These are phyloP conservation scores for Aleadryas rufinucha DNA, from an alignment of 2,113 vertebrate species.

Conservation along the genomic window DNA sequence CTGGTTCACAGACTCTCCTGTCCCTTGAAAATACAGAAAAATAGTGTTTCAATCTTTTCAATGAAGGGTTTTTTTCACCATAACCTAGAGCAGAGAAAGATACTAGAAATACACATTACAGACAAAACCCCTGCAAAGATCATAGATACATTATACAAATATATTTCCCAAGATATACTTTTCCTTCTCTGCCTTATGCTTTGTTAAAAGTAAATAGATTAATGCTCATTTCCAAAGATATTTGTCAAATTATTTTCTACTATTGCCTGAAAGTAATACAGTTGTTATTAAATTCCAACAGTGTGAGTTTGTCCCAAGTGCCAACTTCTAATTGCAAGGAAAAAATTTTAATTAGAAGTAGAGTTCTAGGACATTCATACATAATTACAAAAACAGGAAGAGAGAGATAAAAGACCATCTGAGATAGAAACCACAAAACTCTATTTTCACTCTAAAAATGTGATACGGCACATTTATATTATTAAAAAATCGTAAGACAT, in stretches of 20 bases:
- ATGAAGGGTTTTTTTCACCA: background rate
- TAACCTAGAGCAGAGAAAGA: background rate
- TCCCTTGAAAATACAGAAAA: slow-evolving; percentile 40
- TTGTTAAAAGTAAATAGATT: slow-evolving; percentile 18
- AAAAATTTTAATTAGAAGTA: background rate
- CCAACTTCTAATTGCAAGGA: slow-evolving; percentile 47
- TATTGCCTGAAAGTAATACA: slow-evolving; percentile 26
- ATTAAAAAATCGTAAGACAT: slow-evolving; percentile 57
- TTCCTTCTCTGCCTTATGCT: background rate
- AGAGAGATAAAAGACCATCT: background rate
- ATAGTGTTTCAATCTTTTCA: background rate
- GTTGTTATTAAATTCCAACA: slow-evolving; percentile 52
- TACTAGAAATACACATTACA: background rate
- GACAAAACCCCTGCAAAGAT: slow-evolving; percentile 27
- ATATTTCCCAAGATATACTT: slow-evolving; percentile 52
- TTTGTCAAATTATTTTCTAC: slow-evolving; percentile 51
- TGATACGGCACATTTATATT: slow-evolving; percentile 3
- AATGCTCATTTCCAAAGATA: slow-evolving; percentile 7
- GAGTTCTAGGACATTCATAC: background rate
- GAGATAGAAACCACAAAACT: background rate
- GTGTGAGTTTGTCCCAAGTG: slow-evolving; percentile 49
- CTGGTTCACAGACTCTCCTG: slow-evolving; percentile 18
- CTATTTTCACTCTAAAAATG: slow-evolving; percentile 34
- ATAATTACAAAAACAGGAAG: slow-evolving; percentile 2
- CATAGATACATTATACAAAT: slow-evolving; percentile 27